Evolutionary conservation across 2,113 vertebrate species (phyloP).

Genomic region (Desmodus rotundus): DNA sequence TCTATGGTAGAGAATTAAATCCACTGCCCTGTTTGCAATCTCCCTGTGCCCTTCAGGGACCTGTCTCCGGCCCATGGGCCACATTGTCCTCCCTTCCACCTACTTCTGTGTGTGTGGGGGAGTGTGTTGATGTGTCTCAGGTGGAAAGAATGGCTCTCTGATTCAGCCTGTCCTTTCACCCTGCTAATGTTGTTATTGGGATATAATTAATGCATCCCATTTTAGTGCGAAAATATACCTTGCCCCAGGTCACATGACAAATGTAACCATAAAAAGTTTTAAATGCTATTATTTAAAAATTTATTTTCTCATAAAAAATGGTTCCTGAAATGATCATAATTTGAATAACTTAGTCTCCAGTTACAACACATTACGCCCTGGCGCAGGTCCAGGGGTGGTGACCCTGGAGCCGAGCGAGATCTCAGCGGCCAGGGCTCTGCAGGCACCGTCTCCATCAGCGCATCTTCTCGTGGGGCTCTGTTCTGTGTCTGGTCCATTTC

Average conservation of each 20-base stretch:
- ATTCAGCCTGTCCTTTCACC: background rate
- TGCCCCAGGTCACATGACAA: conserved; percentile 69
- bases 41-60: background rate
- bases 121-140: background rate
- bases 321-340: conserved; percentile 71
- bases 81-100: background rate
- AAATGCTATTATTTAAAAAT: conserved; percentile 74
- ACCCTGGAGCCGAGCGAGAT: background rate
- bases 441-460: background rate
- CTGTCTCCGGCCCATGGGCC: background rate
- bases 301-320: conserved; percentile 76
- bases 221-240: conserved; percentile 70
- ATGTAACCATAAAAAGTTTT: conserved; percentile 72
- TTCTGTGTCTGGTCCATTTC: background rate
- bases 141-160: background rate
- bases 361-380: conserved; percentile 60
- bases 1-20: too few relatives aligned
- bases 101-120: background rate
- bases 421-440: background rate
- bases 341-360: conserved; percentile 65
- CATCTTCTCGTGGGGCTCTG: background rate
- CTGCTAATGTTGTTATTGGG: conserved; percentile 4
- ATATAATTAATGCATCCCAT: conserved; percentile 63
- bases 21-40: background rate
- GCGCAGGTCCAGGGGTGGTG: conserved; percentile 39